Conservation (phyloP, 2,797 vertebrate species). For the Acrossocheilus fasciatus region DNA sequence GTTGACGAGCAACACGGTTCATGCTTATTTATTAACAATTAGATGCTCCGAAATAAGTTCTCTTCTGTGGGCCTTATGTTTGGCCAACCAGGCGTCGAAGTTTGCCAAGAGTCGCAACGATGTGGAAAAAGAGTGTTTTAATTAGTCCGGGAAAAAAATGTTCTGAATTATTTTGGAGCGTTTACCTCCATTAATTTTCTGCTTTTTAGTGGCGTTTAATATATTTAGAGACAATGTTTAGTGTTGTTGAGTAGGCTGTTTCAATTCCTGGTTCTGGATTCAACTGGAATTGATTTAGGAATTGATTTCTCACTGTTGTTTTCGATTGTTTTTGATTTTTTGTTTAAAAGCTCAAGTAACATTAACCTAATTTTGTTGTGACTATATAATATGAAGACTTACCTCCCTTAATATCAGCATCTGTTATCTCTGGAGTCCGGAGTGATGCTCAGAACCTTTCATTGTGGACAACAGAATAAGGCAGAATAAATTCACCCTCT, state of each 20-base stretch:
- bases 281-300: background rate
- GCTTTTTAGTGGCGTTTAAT: background rate
- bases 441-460: too few relatives aligned
- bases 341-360: background rate
- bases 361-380: background rate
- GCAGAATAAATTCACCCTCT: too few relatives aligned
- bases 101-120: background rate
- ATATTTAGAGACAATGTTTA: background rate
- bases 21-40: slow-evolving; percentile 43
- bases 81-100: background rate
- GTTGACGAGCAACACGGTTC: slow-evolving; percentile 3
- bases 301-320: background rate
- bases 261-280: background rate
- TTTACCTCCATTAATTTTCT: background rate
- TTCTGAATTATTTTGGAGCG: background rate
- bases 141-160: background rate
- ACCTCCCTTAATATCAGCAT: too few relatives aligned
- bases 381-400: too few relatives aligned
- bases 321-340: too few relatives aligned
- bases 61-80: slow-evolving; percentile 24
- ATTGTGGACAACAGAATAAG: too few relatives aligned
- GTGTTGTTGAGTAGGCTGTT: background rate
- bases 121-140: background rate
- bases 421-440: too few relatives aligned
- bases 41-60: background rate